These are phyloP conservation scores for Andrena chrysosceles DNA, from an alignment of 2,888 invertebrate genomes.

Conservation along the genomic window DNA sequence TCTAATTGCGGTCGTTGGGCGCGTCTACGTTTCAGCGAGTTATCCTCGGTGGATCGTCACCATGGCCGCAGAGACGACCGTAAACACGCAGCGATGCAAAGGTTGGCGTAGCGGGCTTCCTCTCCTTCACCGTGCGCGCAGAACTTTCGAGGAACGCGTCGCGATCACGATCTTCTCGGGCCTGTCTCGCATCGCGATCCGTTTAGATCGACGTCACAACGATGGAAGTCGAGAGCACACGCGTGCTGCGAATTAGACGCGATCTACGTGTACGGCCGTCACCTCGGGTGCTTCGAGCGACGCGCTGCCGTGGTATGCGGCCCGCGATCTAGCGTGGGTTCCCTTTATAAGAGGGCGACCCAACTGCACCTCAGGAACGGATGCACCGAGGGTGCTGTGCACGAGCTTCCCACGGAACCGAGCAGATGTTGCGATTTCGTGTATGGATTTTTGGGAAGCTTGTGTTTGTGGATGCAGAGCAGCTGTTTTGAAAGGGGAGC, in stretches of 20 bases:
- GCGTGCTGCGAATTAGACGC: constrained; percentile 50
- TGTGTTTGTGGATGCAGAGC: too few species aligned
- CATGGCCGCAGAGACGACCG: constrained; percentile 38
- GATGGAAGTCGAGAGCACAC: constrained; percentile 16
- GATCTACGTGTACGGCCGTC: constrained; percentile 39
- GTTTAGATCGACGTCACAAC: not conserved
- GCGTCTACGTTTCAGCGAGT: constrained; percentile 8
- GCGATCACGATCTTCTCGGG: not conserved
- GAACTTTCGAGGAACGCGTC: constrained; percentile 4
- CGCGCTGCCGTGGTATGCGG: constrained; percentile 75
- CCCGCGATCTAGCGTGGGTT: constrained; percentile 74
- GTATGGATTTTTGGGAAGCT: not conserved
- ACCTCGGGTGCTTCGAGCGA: constrained; percentile 54
- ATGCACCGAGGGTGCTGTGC: not conserved
- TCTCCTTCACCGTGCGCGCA: constrained; percentile 45
- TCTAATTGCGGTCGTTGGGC: constrained; percentile 25
- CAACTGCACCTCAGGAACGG: constrained; percentile 54
- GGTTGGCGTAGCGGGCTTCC: not conserved
- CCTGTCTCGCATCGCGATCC: constrained; percentile 39
- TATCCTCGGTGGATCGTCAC: constrained; percentile 43
- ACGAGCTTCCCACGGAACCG: constrained; percentile 1
- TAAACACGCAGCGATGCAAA: constrained; percentile 40
- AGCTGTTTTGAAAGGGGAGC: too few species aligned
- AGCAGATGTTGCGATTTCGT: not conserved
- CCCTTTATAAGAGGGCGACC: constrained; percentile 71